Evolutionary conservation across 2,113 vertebrate species (phyloP).

Genomic region (Tachycineta bicolor): DNA sequence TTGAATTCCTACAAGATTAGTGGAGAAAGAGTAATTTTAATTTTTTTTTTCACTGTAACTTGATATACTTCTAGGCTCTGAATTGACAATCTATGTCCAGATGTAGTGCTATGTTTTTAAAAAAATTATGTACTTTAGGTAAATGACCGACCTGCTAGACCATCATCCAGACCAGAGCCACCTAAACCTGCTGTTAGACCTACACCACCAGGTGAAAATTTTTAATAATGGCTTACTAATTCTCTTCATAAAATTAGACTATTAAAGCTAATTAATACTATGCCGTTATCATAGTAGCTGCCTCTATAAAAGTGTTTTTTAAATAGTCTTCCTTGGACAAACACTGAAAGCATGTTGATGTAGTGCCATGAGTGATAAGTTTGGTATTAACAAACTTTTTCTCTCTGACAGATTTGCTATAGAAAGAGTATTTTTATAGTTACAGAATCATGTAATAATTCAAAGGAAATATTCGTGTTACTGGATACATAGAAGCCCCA

Average conservation of each 20-base stretch:
- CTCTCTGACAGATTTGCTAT: neutral
- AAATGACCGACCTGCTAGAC: constrained; percentile 60
- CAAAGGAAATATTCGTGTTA: neutral
- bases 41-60: neutral
- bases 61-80: neutral
- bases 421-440: neutral
- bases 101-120: neutral
- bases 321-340: neutral
- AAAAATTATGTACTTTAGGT: constrained; percentile 32
- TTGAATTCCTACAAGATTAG: neutral
- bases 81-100: neutral
- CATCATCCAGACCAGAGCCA: constrained; percentile 36
- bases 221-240: neutral
- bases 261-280: neutral
- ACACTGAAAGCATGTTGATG: neutral
- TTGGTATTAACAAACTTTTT: neutral
- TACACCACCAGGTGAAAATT: constrained; percentile 45
- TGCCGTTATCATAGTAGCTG: neutral
- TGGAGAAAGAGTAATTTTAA: neutral
- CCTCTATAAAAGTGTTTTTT: neutral
- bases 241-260: neutral
- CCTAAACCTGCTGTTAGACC: constrained; percentile 4
- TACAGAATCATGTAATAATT: neutral
- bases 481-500: neutral
- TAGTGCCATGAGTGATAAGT: neutral